Evolutionary conservation across 1,140 invertebrate species (phyloP), one percentile per base, ranked within the genome.

Genomic region (Drosophila elegans): DNA sequence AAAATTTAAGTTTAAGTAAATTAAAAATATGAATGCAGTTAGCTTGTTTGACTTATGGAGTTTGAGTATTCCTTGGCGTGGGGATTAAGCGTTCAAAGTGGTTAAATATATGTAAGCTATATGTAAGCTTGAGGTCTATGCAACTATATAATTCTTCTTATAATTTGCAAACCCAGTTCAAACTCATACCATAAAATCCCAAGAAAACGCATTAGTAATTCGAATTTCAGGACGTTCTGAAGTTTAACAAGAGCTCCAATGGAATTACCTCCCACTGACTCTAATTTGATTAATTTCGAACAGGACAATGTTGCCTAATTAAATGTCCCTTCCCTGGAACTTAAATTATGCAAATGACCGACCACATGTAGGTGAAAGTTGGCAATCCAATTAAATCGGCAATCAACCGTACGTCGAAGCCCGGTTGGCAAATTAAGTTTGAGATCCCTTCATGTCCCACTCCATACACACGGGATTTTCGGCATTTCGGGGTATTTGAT

Each of bases 381-480:
- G 73, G 61, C 74, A 54, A 53, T 76, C 48, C 57, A 78, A 78
- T 78, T 78, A 78, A 78, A 78, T 78, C 38, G 45, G 34, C 53
- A 72, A 72, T 78, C 57, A 71, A 72, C 54, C 44, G 64, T 69
- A 55, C 75, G 51, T 66, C 72, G 51, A 54, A 36, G 53, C 46
- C 46, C 41, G 61, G 73, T 25, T 44, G 39, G 44, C 64, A 69
- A 77, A 78, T 76, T 60, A 60, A 78, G 56, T 53, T 60, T 54
- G 39, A 48, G 55, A 36, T 13, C 39, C 9, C 42, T 9, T n/a
- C 41, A 38, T 32, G 49, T n/a, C n/a, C 29, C 49, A 21, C n/a
- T n/a, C 67, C 39, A n/a, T 38, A 39, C 46, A 45, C 45, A 42
- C 9, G 61, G 61, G 64, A 66, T 68, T 52, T 64, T 66, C 25